Base-by-base conservation (phyloP, 1,140 invertebrate genomes). In the Neodiprion pinetum region DNA sequence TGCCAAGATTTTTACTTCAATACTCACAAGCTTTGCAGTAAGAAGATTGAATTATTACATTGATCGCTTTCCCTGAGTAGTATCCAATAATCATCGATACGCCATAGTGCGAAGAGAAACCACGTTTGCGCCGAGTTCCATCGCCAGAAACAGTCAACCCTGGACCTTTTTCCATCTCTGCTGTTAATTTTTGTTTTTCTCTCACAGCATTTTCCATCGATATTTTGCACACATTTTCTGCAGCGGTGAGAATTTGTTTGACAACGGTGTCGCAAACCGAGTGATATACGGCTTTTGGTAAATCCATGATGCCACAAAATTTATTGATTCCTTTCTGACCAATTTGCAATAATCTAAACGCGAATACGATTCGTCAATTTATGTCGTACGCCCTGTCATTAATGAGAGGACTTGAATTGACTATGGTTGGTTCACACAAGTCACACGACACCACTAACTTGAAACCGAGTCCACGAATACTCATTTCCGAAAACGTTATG, bases 51-150 rank as follows among this genome's bases (percentile, higher is more conserved):
- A 72, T 65, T 47, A 72, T 21, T 23, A 79, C 61, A 67, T 80
- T 75, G n/a, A 80, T 12, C 21, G 77, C 75, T 69, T 78, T 80
- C 10, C 74, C 77, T 21, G 69, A 65, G 28, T 70, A 50, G 21
- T 76, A 28, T 53, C 77, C 79, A 74, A 80, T 80, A 68, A 80
- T 47, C 14, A 66, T 61, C 21, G 65, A 21, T 11, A 78, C 72
- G 1, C 78, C 77, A 53, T 73, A 74, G 71, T 73, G 72, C 5
- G 75, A 76, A 9, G 72, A 72, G 75, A 66, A 74, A 48, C 74
- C 78, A 28, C 76, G 75, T 76, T 74, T 76, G 40, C 72, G 73
- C 77, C 77, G 78, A n/a, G 77, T 78, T 48, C 79, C 78, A 71
- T 78, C 78, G 49, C 78, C 77, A 48, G 74, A 76, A 73, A 78